Evolutionary conservation across 2,888 invertebrate species (phyloP).

Genomic region (Rotaria magnacalcarata): DNA sequence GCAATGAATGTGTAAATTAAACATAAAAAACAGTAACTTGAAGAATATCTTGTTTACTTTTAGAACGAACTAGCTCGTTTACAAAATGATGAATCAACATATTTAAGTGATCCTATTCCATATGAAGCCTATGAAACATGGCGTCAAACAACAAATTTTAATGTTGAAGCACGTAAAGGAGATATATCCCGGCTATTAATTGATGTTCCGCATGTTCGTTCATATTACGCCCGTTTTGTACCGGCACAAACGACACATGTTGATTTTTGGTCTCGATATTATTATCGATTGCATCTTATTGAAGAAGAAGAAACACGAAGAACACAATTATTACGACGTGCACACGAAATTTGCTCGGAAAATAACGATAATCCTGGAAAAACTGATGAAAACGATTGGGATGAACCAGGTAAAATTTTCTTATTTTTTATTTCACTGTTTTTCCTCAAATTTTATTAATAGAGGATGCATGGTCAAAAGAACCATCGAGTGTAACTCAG

Average conservation of each 20-base stretch:
- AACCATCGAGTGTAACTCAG: background rate
- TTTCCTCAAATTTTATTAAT: no score
- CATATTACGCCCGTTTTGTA: background rate
- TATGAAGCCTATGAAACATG: background rate
- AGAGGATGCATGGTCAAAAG: background rate
- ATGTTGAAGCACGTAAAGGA: constrained; percentile 5
- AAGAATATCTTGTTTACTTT: background rate
- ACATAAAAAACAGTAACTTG: background rate
- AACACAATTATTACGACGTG: background rate
- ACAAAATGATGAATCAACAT: constrained; percentile 22
- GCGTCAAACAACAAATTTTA: background rate
- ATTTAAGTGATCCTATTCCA: background rate
- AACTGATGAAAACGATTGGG: background rate
- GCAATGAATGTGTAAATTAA: background rate
- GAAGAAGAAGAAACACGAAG: constrained; percentile 31
- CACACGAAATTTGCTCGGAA: background rate
- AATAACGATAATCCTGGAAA: background rate
- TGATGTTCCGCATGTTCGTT: constrained; percentile 3
- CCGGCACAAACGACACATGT: constrained; percentile 16
- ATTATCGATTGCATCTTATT: background rate
- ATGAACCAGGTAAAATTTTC: constrained; percentile 8
- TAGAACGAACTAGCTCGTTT: constrained; percentile 14
- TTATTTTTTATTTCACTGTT: no score
- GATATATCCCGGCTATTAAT: constrained; percentile 21
- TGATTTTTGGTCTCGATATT: constrained; percentile 32